Percentiles rank a stretch among this genome's conserved stretches.
Evolutionary conservation across 2,888 invertebrate species (phyloP).

Genomic region (Xylota sylvarum): DNA sequence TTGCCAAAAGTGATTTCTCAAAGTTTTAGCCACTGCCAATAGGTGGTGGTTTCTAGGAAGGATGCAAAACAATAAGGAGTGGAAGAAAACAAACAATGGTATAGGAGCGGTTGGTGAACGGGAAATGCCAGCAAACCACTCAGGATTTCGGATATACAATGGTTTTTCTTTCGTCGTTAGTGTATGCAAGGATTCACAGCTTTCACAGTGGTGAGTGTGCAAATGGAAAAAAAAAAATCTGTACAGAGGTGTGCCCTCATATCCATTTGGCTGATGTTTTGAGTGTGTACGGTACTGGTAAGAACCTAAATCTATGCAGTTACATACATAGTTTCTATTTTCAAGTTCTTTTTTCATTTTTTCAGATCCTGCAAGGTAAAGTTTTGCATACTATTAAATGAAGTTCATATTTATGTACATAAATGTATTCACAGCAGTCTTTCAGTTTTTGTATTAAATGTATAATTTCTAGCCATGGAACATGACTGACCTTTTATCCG

Average conservation of each 20-base stretch:
- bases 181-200: conserved; percentile 16
- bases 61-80: conserved; percentile 35
- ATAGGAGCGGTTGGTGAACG: not conserved
- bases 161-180: conserved; percentile 6
- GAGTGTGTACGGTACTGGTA: not conserved
- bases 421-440: too few relatives aligned
- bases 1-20: conserved; percentile 43
- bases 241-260: not conserved
- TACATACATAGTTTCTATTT: not conserved
- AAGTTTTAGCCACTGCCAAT: conserved; percentile 35
- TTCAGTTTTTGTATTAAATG: too few relatives aligned
- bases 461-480: too few relatives aligned
- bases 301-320: not conserved
- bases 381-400: too few relatives aligned
- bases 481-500: too few relatives aligned
- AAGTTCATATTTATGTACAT: too few relatives aligned
- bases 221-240: not conserved
- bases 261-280: not conserved
- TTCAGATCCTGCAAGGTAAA: too few relatives aligned
- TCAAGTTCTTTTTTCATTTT: not conserved
- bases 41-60: conserved; percentile 1
- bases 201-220: not conserved
- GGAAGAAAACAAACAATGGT: conserved; percentile 12
- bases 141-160: conserved; percentile 25
- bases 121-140: conserved; percentile 12